Evolutionary conservation across 2,888 invertebrate genomes (phyloP).

Genomic region (Timema cristinae): DNA sequence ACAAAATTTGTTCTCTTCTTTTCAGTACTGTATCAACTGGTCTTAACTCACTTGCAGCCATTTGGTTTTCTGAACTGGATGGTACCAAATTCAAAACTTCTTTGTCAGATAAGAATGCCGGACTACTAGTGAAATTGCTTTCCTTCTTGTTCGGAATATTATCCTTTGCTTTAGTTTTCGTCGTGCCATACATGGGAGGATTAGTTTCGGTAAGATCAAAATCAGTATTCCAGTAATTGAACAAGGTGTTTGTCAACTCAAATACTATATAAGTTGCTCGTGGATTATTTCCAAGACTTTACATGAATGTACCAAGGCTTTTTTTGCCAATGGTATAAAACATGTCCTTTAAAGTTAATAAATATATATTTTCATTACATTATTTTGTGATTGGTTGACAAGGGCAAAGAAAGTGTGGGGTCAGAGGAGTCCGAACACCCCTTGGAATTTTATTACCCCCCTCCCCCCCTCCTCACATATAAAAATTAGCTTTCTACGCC

Average conservation of each 20-base stretch:
- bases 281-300: too few species aligned
- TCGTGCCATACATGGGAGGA: slow-evolving; percentile 49
- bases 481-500: too few species aligned
- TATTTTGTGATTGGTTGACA: too few species aligned
- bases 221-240: neutral
- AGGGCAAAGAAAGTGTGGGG: too few species aligned
- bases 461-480: too few species aligned
- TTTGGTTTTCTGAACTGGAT: slow-evolving; percentile 48
- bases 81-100: slow-evolving; percentile 34
- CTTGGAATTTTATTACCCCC: too few species aligned
- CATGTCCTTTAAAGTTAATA: too few species aligned
- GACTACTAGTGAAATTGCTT: slow-evolving; percentile 46
- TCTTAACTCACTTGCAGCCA: slow-evolving; percentile 52
- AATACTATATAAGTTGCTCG: too few species aligned
- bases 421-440: too few species aligned
- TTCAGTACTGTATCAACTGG: slow-evolving; percentile 55
- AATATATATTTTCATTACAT: too few species aligned
- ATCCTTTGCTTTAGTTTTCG: slow-evolving; percentile 47
- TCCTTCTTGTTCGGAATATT: slow-evolving; percentile 47
- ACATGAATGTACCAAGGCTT: too few species aligned
- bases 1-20: slow-evolving; percentile 17
- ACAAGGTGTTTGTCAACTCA: neutral
- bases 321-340: too few species aligned
- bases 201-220: slow-evolving; percentile 43
- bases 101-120: slow-evolving; percentile 37